Base-by-base conservation (phyloP, 2,113 vertebrate species). In the Parus major region DNA sequence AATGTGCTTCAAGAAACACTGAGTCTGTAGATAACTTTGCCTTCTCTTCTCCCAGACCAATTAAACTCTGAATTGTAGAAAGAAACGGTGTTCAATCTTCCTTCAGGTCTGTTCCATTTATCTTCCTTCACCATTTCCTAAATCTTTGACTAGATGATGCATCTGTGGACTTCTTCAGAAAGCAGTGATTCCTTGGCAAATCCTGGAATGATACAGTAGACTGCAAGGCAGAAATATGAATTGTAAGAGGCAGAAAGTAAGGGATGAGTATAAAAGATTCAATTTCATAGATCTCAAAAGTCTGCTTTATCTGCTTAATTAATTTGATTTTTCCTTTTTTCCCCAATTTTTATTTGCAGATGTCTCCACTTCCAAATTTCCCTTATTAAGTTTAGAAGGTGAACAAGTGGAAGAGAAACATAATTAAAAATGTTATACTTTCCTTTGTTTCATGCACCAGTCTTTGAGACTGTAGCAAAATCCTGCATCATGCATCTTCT, bases 361-460 rank as follows among this genome's bases (percentile, higher is more conserved):
- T 70, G 11, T 1, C 2, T 49, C 6, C 7, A 15, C 1, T 78
- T 61, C 12, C 24, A 0, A 47, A 24, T 59, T 72, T 66, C 3
- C 7, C 3, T 11, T 76, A 19, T 33, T 63, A 76, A 60, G 7
- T 7, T 28, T 50, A 57, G 22, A 55, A 42, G 21, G 79, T 27
- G 9, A 82, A 64, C 13, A 15, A 91, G 6, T 4, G 46, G 17
- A 61, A 66, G 14, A 56, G 39, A 86, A 93, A 59, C 9, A 10
- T 19, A 52, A 36, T 8, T 44, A 20, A 56, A 88, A 69, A 1
- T 2, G 2, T 18, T 56, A 20, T 41, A 6, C 2, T 82, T 90
- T 63, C 14, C 24, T 7, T 52, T 25, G 24, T 24, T 84, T 75
- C 33, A 25, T 35, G 7, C 15, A 27, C 12, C 7, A 16, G 2